A percentile compares a stretch with the other conserved stretches of the same genome.
These are phyloP conservation scores for Sardina pilchardus DNA, from an alignment of 2,113 vertebrate genomes.

Conservation along the genomic window DNA sequence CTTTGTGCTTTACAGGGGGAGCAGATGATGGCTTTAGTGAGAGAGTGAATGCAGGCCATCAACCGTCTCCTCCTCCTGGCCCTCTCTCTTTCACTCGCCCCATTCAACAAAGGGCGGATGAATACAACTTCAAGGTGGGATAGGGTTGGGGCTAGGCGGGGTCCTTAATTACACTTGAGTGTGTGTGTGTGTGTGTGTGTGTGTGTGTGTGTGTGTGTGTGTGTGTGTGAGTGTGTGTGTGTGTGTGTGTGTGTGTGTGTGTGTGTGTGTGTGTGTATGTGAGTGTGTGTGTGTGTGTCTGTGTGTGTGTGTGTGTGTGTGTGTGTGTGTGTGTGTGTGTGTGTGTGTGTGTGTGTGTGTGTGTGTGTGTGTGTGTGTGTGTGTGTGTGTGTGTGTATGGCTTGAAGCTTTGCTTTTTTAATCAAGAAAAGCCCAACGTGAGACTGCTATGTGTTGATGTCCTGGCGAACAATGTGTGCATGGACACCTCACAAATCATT, in stretches of 20 bases:
- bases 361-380: not conserved
- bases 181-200: not conserved
- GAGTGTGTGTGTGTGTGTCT: not conserved
- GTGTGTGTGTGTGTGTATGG: not conserved
- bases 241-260: not conserved
- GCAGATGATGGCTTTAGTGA: not conserved
- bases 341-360: not conserved
- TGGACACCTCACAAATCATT: too few relatives aligned
- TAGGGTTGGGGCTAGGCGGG: not conserved
- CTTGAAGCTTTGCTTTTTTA: not conserved
- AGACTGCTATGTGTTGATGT: not conserved
- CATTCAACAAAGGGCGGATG: not conserved
- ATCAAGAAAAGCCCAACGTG: not conserved
- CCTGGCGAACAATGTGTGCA: not conserved
- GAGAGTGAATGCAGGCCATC: not conserved
- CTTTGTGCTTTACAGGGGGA: not conserved
- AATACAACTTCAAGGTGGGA: not conserved
- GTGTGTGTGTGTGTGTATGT: not conserved
- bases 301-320: not conserved
- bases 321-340: not conserved
- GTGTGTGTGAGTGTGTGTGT: conserved; percentile 5
- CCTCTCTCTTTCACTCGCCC: not conserved
- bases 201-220: conserved; percentile 16
- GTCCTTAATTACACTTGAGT: not conserved
- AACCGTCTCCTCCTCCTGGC: not conserved